Evolutionary conservation across 2,888 invertebrate species (phyloP).

Genomic region (Leuctra nigra): DNA sequence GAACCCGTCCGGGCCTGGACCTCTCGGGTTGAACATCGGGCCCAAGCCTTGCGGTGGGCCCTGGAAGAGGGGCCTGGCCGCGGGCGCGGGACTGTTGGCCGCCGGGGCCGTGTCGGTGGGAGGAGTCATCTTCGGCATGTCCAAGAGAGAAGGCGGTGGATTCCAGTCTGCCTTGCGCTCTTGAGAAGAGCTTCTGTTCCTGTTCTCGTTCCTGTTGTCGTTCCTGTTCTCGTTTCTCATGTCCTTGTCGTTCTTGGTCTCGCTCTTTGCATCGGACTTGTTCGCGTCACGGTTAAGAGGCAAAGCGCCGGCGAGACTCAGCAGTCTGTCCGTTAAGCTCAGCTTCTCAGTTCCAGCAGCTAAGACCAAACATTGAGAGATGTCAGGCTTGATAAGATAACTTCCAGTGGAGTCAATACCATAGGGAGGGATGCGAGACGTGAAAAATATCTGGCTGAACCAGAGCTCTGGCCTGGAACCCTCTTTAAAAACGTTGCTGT

Average conservation of each 20-base stretch:
- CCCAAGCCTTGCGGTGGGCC: background rate
- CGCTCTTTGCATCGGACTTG: background rate
- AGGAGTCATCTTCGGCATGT: constrained; percentile 26
- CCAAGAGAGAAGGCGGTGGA: constrained; percentile 37
- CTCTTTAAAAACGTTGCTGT: too few relatives aligned
- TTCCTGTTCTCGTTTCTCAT: constrained; percentile 6
- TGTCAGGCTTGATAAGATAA: too few relatives aligned
- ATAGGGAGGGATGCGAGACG: too few relatives aligned
- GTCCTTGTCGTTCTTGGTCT: background rate
- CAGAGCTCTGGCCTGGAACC: too few relatives aligned
- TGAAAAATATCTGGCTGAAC: too few relatives aligned
- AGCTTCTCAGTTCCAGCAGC: constrained; percentile 35
- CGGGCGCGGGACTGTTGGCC: background rate
- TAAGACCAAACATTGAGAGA: too few relatives aligned
- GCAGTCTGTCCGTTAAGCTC: constrained; percentile 39
- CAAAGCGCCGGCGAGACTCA: constrained; percentile 41
- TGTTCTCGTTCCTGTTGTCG: constrained; percentile 28
- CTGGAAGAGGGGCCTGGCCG: background rate
- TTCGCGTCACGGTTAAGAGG: constrained; percentile 32
- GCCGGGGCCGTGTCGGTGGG: background rate
- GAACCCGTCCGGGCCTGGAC: constrained; percentile 24
- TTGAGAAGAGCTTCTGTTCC: constrained; percentile 14
- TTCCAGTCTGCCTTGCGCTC: constrained; percentile 32
- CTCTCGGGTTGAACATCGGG: constrained; percentile 23
- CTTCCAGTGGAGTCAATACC: too few relatives aligned